Evolutionary conservation across 2,113 vertebrate species (phyloP).

Genomic region (Phalacrocorax aristotelis): DNA sequence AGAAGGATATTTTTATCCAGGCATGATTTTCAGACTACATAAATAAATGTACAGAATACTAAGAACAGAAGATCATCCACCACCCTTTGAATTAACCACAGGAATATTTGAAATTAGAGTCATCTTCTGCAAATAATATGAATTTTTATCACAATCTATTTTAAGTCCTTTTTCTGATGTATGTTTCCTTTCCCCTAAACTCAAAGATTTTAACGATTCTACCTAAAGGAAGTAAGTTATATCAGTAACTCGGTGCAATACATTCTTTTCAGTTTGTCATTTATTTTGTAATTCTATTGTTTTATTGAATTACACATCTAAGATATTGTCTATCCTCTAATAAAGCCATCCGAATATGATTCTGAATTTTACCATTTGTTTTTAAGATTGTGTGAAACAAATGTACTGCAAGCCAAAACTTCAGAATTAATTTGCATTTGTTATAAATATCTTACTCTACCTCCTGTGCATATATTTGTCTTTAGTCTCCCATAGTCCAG

Average conservation of each 20-base stretch:
- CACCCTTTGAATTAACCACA: neutral
- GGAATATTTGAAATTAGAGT: neutral
- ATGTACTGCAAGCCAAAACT: neutral
- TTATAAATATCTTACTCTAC: neutral
- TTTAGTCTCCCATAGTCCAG: neutral
- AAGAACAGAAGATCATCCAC: neutral
- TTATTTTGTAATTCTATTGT: neutral
- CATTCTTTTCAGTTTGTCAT: neutral
- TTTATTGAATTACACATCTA: neutral
- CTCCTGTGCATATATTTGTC: neutral
- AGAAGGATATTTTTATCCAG: neutral
- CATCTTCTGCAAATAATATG: neutral
- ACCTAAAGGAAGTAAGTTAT: neutral
- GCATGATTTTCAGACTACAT: neutral
- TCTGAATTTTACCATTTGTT: neutral
- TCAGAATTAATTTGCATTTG: neutral
- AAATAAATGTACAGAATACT: neutral
- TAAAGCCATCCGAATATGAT: neutral
- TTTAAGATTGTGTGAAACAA: neutral
- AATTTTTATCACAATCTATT: neutral
- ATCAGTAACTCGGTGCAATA: neutral
- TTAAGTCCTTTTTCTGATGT: neutral
- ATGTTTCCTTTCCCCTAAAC: neutral
- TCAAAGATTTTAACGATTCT: neutral
- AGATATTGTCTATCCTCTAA: neutral